These are phyloP conservation scores for Cololabis saira DNA, from an alignment of 2,113 vertebrate genomes.

Conservation along the genomic window DNA sequence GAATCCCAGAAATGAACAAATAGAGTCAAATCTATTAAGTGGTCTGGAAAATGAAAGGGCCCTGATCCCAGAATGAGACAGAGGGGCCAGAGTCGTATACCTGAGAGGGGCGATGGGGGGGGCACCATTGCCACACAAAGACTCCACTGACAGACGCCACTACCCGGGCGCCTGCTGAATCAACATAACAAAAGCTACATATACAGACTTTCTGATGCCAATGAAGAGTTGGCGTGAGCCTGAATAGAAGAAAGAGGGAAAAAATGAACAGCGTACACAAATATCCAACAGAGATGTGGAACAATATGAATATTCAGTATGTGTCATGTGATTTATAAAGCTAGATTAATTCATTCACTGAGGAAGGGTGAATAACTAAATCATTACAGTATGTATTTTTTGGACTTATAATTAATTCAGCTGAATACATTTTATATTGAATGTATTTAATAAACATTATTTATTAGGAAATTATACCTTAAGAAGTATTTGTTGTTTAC, in stretches of 20 bases:
- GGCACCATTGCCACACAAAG: constrained; percentile 39
- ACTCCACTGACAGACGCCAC: constrained; percentile 40
- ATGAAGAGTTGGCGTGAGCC: constrained; percentile 1
- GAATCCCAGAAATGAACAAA: constrained; percentile 12
- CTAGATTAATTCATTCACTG: too few species aligned
- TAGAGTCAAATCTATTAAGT: constrained; percentile 17
- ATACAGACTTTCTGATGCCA: constrained; percentile 43
- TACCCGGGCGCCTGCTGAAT: constrained; percentile 38
- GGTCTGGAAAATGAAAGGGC: constrained; percentile 20
- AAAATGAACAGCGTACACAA: background rate
- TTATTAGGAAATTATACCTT: too few species aligned
- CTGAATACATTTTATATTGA: too few species aligned
- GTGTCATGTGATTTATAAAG: too few species aligned
- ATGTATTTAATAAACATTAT: too few species aligned
- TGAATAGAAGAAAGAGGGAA: background rate
- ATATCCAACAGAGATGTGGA: background rate
- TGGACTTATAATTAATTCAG: too few species aligned
- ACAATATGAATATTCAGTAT: background rate
- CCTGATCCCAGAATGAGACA: constrained; percentile 39
- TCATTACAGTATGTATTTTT: too few species aligned
- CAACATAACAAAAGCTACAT: constrained; percentile 33
- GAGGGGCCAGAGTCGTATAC: constrained; percentile 19
- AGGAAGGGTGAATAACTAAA: too few species aligned
- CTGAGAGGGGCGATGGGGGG: constrained; percentile 12
- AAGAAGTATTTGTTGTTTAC: too few species aligned